Evolutionary conservation across 2,113 vertebrate species (phyloP), one percentile per base, ranked within the genome.

Genomic region (Ictalurus punctatus): DNA sequence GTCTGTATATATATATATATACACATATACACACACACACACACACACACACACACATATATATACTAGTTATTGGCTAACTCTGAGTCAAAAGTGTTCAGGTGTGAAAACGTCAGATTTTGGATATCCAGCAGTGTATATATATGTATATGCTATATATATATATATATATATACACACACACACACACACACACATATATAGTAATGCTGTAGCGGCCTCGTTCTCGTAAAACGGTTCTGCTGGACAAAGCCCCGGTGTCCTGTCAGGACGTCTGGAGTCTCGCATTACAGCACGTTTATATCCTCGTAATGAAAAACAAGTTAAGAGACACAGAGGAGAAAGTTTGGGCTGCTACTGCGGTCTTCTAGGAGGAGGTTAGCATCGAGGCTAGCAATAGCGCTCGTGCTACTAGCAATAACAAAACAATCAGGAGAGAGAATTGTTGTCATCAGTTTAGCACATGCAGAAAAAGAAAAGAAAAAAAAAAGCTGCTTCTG

Each of bases 221-320:
- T 3, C 4, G 4, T 34, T 34, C 65, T 13, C 65, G 12, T 30
- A 4, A n/a, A n/a, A 30, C 13, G 10, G 30, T 56, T 83, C 83
- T 23, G 71, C 34, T 3, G 34, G 71, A 74, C 34, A 30, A 16
- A 87, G 61, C 83, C 21, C 27, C 23, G 14, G 12, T 16, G 12
- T 37, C n/a, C 34, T 19, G 44, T 84, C 48, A 65, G 79, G 87
- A 34, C 34, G 44, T 25, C 58, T 21, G 30, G 34, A 56, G 80
- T 89, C 85, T 89, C 81, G 6, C 7, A 65, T 89, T 89, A 84
- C 88, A 56, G 61, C 74, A 21, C 30, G 61, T 84, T 85, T 58
- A 83, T 61, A 80, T 84, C 61, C 61, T 54, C 78, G 27, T 1
- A 16, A 52, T 84, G 65, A 78, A 76, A 71, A 76, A n/a, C n/a